These are phyloP conservation scores for Cheilosia scutellata DNA, from an alignment of 2,888 invertebrate species.

Conservation along the genomic window DNA sequence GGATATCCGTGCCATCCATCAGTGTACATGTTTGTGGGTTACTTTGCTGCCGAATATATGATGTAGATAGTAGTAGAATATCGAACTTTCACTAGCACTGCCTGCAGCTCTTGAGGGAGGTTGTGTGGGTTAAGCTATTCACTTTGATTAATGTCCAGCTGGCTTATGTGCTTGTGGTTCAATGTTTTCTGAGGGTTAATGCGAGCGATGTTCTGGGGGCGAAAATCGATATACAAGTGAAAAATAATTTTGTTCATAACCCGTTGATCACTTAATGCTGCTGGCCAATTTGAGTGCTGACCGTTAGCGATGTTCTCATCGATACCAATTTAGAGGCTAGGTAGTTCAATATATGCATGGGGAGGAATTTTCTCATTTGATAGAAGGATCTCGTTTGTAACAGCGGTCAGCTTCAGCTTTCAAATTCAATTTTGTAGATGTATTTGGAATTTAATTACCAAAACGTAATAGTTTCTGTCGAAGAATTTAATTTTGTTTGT, in stretches of 20 bases:
- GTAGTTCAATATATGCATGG: neutral
- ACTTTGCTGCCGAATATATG: slow-evolving; percentile 3
- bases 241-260: slow-evolving; percentile 51
- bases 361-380: neutral
- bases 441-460: no score
- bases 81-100: slow-evolving; percentile 20
- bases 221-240: slow-evolving; percentile 46
- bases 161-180: slow-evolving; percentile 5
- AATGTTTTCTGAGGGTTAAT: neutral
- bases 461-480: no score
- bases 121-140: slow-evolving; percentile 24
- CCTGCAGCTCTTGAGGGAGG: neutral
- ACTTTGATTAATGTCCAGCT: slow-evolving; percentile 46
- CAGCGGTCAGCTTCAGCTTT: neutral
- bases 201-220: neutral
- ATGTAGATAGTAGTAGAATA: neutral
- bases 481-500: no score
- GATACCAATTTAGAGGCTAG: no score
- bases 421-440: no score
- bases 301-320: neutral
- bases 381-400: neutral
- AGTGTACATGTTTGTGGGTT: slow-evolving; percentile 3
- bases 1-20: slow-evolving; percentile 42
- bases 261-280: slow-evolving; percentile 53
- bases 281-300: slow-evolving; percentile 34